phyloP scores from a whole-genome alignment of 2,888 invertebrate species.

The Eudasyphora cyanicolor region DNA sequence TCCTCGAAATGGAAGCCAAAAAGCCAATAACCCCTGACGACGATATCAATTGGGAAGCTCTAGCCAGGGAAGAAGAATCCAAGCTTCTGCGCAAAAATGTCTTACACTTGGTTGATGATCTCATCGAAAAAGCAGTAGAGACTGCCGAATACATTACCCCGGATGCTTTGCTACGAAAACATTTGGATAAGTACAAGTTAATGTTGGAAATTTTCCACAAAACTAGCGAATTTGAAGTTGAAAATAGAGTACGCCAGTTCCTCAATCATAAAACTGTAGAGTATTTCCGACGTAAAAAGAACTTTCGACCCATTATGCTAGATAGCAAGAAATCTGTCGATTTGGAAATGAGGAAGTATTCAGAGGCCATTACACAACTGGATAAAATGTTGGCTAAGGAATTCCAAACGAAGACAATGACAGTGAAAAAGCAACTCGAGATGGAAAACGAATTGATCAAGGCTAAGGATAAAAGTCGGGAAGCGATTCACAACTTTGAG shows the following conservation, averaged over 20 bases:
- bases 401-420: constrained; percentile 42
- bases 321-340: constrained; percentile 57
- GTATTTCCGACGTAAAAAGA: constrained; percentile 71
- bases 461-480: constrained; percentile 10
- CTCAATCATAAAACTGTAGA: constrained; percentile 71
- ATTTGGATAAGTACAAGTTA: constrained; percentile 70
- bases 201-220: constrained; percentile 29
- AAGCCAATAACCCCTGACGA: not conserved
- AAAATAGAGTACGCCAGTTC: constrained; percentile 63
- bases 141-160: constrained; percentile 60
- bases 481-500: constrained; percentile 41
- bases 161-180: constrained; percentile 58
- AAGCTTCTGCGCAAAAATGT: constrained; percentile 31
- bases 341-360: constrained; percentile 57
- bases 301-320: constrained; percentile 67
- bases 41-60: constrained; percentile 45
- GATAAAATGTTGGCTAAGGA: constrained; percentile 64
- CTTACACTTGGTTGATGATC: constrained; percentile 64
- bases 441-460: not conserved
- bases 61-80: constrained; percentile 6
- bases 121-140: constrained; percentile 65
- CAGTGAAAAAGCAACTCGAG: not conserved
- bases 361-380: constrained; percentile 53
- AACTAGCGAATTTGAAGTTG: constrained; percentile 43
- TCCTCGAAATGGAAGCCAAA: constrained; percentile 49